These are phyloP conservation scores for Drepana falcataria DNA, from an alignment of 2,888 invertebrate genomes.

Conservation along the genomic window DNA sequence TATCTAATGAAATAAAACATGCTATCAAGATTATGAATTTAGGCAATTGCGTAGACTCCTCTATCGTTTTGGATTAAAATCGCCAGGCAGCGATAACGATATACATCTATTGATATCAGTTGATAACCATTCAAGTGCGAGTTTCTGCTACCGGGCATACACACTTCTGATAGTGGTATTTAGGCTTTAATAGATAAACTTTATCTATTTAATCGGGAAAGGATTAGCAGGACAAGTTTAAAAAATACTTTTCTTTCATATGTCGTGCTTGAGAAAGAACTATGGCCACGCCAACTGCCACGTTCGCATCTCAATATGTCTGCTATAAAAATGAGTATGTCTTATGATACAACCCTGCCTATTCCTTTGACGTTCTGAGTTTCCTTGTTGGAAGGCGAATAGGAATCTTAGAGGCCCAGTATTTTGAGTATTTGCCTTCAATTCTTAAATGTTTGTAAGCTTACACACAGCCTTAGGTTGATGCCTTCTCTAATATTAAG, in stretches of 20 bases:
- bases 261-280: too few relatives aligned
- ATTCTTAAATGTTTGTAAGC: too few relatives aligned
- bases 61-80: constrained; percentile 60
- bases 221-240: neutral
- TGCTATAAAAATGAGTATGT: too few relatives aligned
- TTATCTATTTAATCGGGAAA: neutral
- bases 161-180: constrained; percentile 4
- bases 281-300: too few relatives aligned
- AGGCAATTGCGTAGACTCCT: constrained; percentile 25
- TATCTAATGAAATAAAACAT: constrained; percentile 12
- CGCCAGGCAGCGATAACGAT: constrained; percentile 42
- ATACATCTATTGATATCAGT: constrained; percentile 48
- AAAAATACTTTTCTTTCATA: neutral
- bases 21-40: constrained; percentile 29
- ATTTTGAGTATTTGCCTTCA: too few relatives aligned
- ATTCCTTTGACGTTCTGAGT: too few relatives aligned
- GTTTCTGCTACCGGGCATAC: constrained; percentile 18
- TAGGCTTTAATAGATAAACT: neutral
- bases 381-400: too few relatives aligned
- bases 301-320: too few relatives aligned
- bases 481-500: too few relatives aligned
- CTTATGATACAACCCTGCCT: too few relatives aligned
- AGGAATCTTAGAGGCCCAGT: too few relatives aligned
- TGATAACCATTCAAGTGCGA: constrained; percentile 25
- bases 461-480: too few relatives aligned